Evolutionary conservation across 1,140 invertebrate genomes (phyloP).

Genomic region (Scaptomyza graminum): DNA sequence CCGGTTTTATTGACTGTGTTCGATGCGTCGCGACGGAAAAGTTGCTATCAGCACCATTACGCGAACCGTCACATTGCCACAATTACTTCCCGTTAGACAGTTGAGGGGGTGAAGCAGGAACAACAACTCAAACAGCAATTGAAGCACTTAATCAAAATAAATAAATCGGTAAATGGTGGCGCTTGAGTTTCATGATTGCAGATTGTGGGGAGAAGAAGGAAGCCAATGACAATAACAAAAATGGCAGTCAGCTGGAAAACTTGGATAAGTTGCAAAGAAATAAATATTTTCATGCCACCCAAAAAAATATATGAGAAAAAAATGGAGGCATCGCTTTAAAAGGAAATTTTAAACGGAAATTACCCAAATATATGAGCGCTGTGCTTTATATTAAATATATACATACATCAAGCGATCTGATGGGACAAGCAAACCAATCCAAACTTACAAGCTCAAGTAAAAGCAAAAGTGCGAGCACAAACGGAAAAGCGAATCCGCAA

Average conservation of each 20-base stretch:
- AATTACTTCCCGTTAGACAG: slow-evolving; percentile 33
- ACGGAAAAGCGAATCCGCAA: slow-evolving; percentile 23
- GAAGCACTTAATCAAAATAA: slow-evolving; percentile 51
- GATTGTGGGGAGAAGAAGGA: neutral
- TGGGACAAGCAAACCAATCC: slow-evolving; percentile 36
- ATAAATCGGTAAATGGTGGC: slow-evolving; percentile 46
- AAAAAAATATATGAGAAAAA: neutral
- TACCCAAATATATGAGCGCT: slow-evolving; percentile 15
- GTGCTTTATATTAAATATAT: slow-evolving; percentile 10
- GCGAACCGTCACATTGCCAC: slow-evolving; percentile 38
- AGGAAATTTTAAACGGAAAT: slow-evolving; percentile 59
- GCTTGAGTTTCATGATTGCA: slow-evolving; percentile 12
- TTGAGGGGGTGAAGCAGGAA: neutral
- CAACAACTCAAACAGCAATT: slow-evolving; percentile 24
- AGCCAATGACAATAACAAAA: slow-evolving; percentile 48
- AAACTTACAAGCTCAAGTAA: slow-evolving; percentile 16
- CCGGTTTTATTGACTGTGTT: slow-evolving; percentile 24
- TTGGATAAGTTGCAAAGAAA: slow-evolving; percentile 47
- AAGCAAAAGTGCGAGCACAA: slow-evolving; percentile 4
- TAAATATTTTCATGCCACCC: slow-evolving; percentile 10
- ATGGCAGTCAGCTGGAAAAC: slow-evolving; percentile 53
- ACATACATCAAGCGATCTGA: slow-evolving; percentile 1
- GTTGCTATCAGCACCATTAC: slow-evolving; percentile 33
- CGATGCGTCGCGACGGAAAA: slow-evolving; percentile 16
- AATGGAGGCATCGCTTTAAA: slow-evolving; percentile 19